These are phyloP conservation scores for Bombus haemorrhoidalis DNA, from an alignment of 1,140 invertebrate species.

Conservation along the genomic window DNA sequence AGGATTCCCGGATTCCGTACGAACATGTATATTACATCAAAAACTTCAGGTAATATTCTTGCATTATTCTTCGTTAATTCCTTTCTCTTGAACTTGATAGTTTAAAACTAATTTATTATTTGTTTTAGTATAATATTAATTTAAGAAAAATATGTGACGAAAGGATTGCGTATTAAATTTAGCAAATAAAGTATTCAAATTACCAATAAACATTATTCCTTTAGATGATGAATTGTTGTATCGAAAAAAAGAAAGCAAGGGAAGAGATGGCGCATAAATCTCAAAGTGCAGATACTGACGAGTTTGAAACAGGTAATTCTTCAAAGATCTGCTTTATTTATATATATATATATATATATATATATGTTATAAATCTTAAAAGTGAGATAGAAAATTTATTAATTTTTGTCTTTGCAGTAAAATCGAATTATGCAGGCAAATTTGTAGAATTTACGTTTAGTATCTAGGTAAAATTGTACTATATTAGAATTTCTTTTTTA, in stretches of 20 bases:
- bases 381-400: background rate
- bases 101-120: background rate
- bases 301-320: constrained; percentile 70
- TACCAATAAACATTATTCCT: constrained; percentile 36
- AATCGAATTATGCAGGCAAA: too few species aligned
- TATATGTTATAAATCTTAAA: background rate
- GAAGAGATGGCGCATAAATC: constrained; percentile 79
- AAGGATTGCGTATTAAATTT: background rate
- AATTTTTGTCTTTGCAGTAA: background rate
- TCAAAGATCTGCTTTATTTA: background rate
- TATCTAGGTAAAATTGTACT: too few species aligned
- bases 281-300: constrained; percentile 69
- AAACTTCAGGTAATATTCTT: constrained; percentile 88
- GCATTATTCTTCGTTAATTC: background rate
- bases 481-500: too few species aligned
- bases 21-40: constrained; percentile 96
- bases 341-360: too few species aligned
- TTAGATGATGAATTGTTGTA: constrained; percentile 98
- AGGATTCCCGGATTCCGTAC: constrained; percentile 90
- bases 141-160: background rate
- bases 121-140: background rate
- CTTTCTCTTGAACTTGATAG: too few species aligned
- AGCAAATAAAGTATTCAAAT: too few species aligned
- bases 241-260: constrained; percentile 87
- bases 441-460: too few species aligned